Evolutionary conservation across 2,888 invertebrate genomes (phyloP), one percentile per base, ranked within the genome.

Genomic region (Torymus tubicola): DNA sequence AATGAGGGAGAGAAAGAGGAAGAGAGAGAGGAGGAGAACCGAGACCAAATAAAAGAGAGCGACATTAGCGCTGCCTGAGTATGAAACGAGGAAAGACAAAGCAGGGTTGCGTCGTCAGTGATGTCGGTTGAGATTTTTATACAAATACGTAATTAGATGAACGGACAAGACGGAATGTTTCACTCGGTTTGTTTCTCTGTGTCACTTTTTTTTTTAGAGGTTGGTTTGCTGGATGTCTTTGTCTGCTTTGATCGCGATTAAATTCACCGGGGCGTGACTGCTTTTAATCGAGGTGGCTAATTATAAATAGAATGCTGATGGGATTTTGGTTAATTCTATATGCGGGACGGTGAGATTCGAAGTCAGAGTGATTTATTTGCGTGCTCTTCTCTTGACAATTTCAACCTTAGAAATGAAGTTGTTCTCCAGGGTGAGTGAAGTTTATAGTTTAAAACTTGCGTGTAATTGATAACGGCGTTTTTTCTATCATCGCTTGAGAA

Each of bases 101-200:
- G 58, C 63, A 31, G 55, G 4, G 52, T 14, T 2, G 24, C 24
- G 24, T 24, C 24, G 24, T 24, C 24, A 24, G 68, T 31, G 16
- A 31, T 50, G 65, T 64, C 52, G 71, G 70, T 67, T 31, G 67
- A 74, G 74, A 74, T 78, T 81, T 77, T 64, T 53, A 70, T n/a
- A n/a, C 74, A 78, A 70, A 74, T 74, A 72, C 71, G 64, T 81
- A 78, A 81, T 78, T 74, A 74, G 70, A 74, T 78, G 71, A 78
- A 60, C 50, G 18, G 61, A n/a, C 13, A 68, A 57, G 69, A 61
- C 55, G 3, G 24, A 3, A 24, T 2, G 24, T 24, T 24, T 24
- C 24, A 3, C 24, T 24, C 24, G 3, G 24, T 21, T 55, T 18
- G 50, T 69, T 24, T 77, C 50, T 57, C 42, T n/a, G 16, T 69